A percentile compares a stretch with the other conserved stretches of the same genome.
These are phyloP conservation scores for Drosophila monieri DNA, from an alignment of 2,888 invertebrate species.

Conservation along the genomic window DNA sequence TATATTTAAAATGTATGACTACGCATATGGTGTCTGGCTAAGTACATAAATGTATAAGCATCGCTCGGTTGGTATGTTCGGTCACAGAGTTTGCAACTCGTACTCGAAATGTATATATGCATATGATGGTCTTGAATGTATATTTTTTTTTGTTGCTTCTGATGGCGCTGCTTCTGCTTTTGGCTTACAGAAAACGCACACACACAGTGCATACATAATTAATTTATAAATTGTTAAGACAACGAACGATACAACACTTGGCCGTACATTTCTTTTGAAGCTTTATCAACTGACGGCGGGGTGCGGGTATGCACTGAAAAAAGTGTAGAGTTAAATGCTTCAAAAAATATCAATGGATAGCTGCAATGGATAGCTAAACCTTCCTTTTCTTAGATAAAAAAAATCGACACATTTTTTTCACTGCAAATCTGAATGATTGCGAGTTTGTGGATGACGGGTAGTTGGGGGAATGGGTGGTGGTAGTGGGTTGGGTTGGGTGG, in stretches of 20 bases:
- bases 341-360: too few relatives aligned
- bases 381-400: neutral
- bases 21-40: constrained; percentile 53
- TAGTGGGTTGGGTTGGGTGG: constrained; percentile 9
- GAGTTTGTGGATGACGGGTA: constrained; percentile 9
- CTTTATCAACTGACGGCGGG: constrained; percentile 50
- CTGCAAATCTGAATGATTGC: constrained; percentile 3
- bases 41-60: constrained; percentile 39
- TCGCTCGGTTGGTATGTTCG: constrained; percentile 6
- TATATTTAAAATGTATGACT: constrained; percentile 52
- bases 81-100: constrained; percentile 4
- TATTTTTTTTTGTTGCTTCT: constrained; percentile 7
- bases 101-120: constrained; percentile 18
- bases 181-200: constrained; percentile 47
- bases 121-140: constrained; percentile 21
- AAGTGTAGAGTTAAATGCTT: neutral
- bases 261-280: constrained; percentile 57
- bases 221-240: constrained; percentile 68
- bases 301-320: neutral
- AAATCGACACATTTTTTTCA: neutral
- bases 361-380: too few relatives aligned
- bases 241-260: constrained; percentile 49
- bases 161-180: constrained; percentile 30
- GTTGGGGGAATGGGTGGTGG: constrained; percentile 1
- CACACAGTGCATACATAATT: constrained; percentile 64